Evolutionary conservation across 1,140 invertebrate genomes (phyloP).

Genomic region (Macrobrachium rosenbergii): DNA sequence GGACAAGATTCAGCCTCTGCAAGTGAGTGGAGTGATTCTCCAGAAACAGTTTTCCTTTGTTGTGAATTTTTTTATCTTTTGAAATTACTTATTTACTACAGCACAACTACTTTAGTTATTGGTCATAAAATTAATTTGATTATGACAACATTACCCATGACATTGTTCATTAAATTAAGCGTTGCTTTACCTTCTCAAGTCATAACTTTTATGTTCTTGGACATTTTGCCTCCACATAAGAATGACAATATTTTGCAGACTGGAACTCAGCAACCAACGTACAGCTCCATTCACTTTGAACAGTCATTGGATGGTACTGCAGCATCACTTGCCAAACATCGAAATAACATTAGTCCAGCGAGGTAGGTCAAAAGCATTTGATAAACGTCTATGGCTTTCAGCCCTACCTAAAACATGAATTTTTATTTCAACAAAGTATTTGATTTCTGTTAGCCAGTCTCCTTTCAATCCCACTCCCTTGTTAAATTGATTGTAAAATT

Average conservation of each 20-base stretch:
- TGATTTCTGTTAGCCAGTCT: no score
- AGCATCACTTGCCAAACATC: constrained; percentile 34
- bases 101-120: no score
- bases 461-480: no score
- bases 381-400: not conserved
- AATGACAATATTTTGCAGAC: not conserved
- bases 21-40: constrained; percentile 26
- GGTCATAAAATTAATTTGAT: no score
- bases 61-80: not conserved
- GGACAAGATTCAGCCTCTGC: constrained; percentile 60
- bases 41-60: no score
- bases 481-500: no score
- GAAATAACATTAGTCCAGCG: not conserved
- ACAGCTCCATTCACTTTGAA: constrained; percentile 64
- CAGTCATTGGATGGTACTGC: constrained; percentile 58
- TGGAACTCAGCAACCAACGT: constrained; percentile 48
- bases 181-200: no score
- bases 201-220: not conserved
- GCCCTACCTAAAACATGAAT: no score
- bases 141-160: no score
- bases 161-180: no score
- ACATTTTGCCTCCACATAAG: not conserved
- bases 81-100: not conserved
- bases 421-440: not conserved
- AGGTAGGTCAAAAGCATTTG: not conserved